Evolutionary conservation across 2,113 vertebrate genomes (phyloP), one percentile per base, ranked within the genome.

Genomic region (Castor canadensis): DNA sequence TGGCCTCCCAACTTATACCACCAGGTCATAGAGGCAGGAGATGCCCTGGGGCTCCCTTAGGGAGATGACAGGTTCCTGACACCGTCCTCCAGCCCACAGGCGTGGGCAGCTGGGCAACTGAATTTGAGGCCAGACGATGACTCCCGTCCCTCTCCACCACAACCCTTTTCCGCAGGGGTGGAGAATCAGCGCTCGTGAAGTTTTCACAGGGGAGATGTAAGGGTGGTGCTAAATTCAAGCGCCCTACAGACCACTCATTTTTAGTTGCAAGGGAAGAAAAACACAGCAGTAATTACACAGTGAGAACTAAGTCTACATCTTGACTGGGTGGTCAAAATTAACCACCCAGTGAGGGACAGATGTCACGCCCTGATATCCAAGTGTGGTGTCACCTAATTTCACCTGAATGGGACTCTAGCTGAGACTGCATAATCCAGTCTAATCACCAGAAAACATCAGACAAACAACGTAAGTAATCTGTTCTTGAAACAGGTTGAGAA

Each of bases 301-400:
- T 72, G 62, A 91, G 82, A 82, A 83, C 77, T n/a, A 28, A n/a
- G 69, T 47, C 62, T 22, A 81, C 54, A 58, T 45, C 62, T 77
- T 43, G 35, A 24, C 30, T 11, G 83, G 26, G 43, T 47, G 58
- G 91, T 66, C 35, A 49, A 72, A 82, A 92, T 85, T 45, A 86
- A 83, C 17, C 32, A 24, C 20, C 84, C 38, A 26, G 3, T n/a
- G 47, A 60, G 45, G 87, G 83, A 54, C 45, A 66, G 20, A 1
- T 9, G 11, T n/a, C n/a, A n/a, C n/a, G n/a, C n/a, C n/a, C n/a
- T n/a, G n/a, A n/a, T n/a, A n/a, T n/a, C n/a, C n/a, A n/a, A n/a
- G n/a, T n/a, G n/a, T n/a, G n/a, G n/a, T n/a, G n/a, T 73, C n/a
- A 11, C 52, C n/a, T 32, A 6, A 28, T 56, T 16, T 54, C 54